Evolutionary conservation across 2,113 vertebrate species (phyloP), one percentile per base, ranked within the genome.

Genomic region (Lipophrys pholis): DNA sequence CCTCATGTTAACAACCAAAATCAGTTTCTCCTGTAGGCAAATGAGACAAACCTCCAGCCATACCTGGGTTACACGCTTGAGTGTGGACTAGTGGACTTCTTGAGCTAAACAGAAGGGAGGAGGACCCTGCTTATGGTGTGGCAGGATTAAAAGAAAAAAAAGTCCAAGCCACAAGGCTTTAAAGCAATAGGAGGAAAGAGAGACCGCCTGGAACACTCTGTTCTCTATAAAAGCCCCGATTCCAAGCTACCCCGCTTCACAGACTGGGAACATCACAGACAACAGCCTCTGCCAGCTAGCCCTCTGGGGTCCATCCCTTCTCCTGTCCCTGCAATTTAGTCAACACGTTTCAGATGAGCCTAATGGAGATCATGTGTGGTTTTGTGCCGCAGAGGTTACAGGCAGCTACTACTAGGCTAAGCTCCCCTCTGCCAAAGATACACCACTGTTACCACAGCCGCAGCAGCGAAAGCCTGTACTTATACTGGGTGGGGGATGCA

Each of bases 1-100:
- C 60, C 85, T 81, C 76, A 36, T 87, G 90, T 87, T 87, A 90
- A 91, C 87, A 90, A 89, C 76, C 83, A 90, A 93, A 93, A 90
- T 91, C 92, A 59, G 85, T 92, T 92, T 93, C 87, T 89, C 76
- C 80, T 71, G 1, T 83, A 94, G 52, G 68, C 93, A 94, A 94
- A 94, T 90, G 76, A 93, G 82, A 73, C 83, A 91, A 91, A 93
- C 90, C 92, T 91, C 90, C 84, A 11, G 73, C 81, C 81, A 69
- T 84, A 88, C 87, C 86, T 77, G 88, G 91, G 93, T 94, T 94
- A 87, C 93, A 94, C 88, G 93, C 93, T 94, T 94, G 84, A 94
- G 87, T 93, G 91, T 93, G 87, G 85, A 88, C 85, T 94, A 94
- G 93, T 93, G 92, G 93, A 92, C 85, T 87, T 88, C 84, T 85